A percentile compares a stretch with the other conserved stretches of the same genome.
Conservation (phyloP, 2,888 invertebrate genomes). For the Drosophila prostipennis region DNA sequence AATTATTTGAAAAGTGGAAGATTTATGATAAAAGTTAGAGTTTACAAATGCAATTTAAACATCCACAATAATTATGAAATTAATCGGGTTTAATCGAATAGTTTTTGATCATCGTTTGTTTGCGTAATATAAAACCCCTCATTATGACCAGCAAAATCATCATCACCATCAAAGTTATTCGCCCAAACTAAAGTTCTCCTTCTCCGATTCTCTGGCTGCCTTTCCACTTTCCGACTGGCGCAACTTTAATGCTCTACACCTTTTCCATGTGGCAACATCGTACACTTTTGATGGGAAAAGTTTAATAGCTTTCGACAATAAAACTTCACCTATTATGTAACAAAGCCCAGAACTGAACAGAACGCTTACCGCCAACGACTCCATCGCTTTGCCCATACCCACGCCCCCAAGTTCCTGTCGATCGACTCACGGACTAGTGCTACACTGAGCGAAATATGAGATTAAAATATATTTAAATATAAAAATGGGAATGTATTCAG, state of each 20-base stretch:
- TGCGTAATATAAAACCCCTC: background rate
- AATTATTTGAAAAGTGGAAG: too few species aligned
- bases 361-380: conserved; percentile 53
- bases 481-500: too few species aligned
- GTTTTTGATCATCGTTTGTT: conserved; percentile 12
- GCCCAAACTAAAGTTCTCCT: conserved; percentile 11
- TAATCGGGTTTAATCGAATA: conserved; percentile 6
- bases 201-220: background rate
- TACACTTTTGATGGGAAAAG: conserved; percentile 78
- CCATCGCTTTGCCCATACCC: conserved; percentile 5
- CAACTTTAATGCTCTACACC: conserved; percentile 73
- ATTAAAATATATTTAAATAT: too few species aligned
- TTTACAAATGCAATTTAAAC: too few species aligned
- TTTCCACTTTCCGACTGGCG: conserved; percentile 32
- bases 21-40: too few species aligned
- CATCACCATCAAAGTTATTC: conserved; percentile 13
- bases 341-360: conserved; percentile 59
- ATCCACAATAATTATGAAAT: background rate
- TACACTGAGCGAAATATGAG: background rate
- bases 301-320: conserved; percentile 81
- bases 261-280: conserved; percentile 67
- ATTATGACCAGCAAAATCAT: conserved; percentile 4
- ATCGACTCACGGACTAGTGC: conserved; percentile 50
- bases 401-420: conserved; percentile 45
- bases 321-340: conserved; percentile 79